Base-by-base conservation (phyloP, 2,113 vertebrate genomes). In the Ranitomeya imitator region DNA sequence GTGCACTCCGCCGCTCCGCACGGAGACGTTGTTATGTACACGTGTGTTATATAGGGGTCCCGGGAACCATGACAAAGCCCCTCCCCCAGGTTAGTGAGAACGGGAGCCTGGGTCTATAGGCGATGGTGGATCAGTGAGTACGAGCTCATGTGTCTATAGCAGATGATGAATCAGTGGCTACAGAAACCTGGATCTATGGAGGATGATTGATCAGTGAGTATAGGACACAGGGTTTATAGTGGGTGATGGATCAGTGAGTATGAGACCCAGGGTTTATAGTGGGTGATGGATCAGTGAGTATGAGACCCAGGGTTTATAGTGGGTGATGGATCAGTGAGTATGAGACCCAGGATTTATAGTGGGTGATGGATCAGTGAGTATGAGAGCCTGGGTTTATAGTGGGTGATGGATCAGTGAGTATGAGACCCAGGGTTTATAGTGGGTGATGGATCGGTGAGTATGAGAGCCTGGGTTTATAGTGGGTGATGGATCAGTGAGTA, bases 41-140 rank as follows among this genome's bases (percentile, higher is more conserved):
- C 60, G 60, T 83, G 81, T 67, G 63, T 52, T 83, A 23, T 81
- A 37, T 61, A n/a, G 26, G 73, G 73, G 73, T 45, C 73, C 37
- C 37, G 37, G 31, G 69, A 31, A 6, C 26, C 63, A 26, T 6
- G 26, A 37, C 73, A 76, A 51, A 76, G 45, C 73, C 31, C 73
- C 73, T 19, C 37, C 37, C 37, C 73, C 23, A 18, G 23, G 23
- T 19, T 37, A 60, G 81, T 69, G 61, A 54, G 82, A 69, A 59
- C n/a, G 3, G 21, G 21, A 23, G 9, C 51, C 26, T 0, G 23
- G 23, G 0, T 82, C 0, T 82, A 21, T 82, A 21, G 7, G 7
- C 9, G 26, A 15, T 3, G 13, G 16, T 16, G 79, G 79, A 45
- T 63, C 78, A 37, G 26, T 81, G 55, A 59, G 55, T 80, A 80